Evolutionary conservation across 1,140 invertebrate species (phyloP), one percentile per base, ranked within the genome.

Genomic region (Maniola jurtina): DNA sequence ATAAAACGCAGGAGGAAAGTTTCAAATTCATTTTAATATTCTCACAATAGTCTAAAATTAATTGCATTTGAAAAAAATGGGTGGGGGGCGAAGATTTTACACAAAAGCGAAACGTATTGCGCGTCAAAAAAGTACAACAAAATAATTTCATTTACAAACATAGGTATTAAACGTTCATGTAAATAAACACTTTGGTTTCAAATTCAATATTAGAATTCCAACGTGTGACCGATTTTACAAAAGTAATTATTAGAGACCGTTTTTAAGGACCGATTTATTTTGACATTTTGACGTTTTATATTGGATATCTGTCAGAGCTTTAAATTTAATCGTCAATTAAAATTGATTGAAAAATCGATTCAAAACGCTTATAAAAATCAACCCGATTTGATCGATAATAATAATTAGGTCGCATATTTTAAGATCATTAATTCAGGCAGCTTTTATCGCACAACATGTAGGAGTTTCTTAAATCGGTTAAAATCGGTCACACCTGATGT

Each of bases 21-120:
- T 88, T 87, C 80, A 86, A 89, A 89, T 88, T 85, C 83, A 86
- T 87, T 89, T 89, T 89, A 89, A 89, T 89, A 81, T 82, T 73
- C 84, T 75, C 85, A 88, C 83, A 85, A 84, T 85, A 85, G 73
- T 88, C 81, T 81, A 83, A 85, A 86, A 80, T 78, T 47, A 79
- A 80, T 79, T 72, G 71, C 66, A 75, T 74, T 72, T 71, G 71
- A 82, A 81, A 77, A 71, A 74, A 78, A 75, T 58, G 48, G 61
- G 76, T 71, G 70, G 64, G 76, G 75, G 70, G 64, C 71, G 69
- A 77, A 75, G n/a, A 52, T 50, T 68, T 64, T 25, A 25, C 42
- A 68, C 70, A 77, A 76, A 77, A 73, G 71, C 70, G 68, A 65
- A 72, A 68, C 61, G 40, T 61, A 48, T 64, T 61, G 55, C 47